Base-by-base conservation (phyloP, 2,888 invertebrate genomes). In the Chrysomela aeneicollis region DNA sequence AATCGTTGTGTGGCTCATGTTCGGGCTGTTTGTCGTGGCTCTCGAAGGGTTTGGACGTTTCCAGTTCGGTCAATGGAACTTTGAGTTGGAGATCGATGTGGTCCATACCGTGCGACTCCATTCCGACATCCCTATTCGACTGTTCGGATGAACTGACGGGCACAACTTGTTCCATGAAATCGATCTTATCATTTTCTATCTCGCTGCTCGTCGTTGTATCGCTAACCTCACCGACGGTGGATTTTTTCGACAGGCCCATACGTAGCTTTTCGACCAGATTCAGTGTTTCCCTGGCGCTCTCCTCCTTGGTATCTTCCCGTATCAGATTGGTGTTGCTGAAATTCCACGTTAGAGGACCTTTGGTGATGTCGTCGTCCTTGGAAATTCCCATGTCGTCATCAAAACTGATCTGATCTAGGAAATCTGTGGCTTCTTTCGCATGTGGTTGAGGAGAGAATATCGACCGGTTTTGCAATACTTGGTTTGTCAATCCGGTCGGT, bases 221-320 rank as follows among this genome's bases (percentile, higher is more conserved):
- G 51, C 82, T 82, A 2, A 77, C 74, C 54, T 82, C 82, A 55
- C 78, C 78, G 53, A 78, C 76, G 1, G 71, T 85, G 17, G 88
- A 87, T 80, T 90, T 91, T 77, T 91, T 90, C 32, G 86, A 87
- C 74, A 92, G 84, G 76, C 90, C 89, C 86, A 90, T 87, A 54
- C 94, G 86, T 17, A 95, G 83, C 77, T 95, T 93, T 77, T 94
- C 93, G 3, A 95, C 92, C 26, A 95, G 85, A 82, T 93, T 91
- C 66, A 92, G 84, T 0, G 95, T 95, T 79, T 93, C 94, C 68
- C 92, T 86, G 0, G 92, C 92, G 73, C 92, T 92, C 75, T 92
- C 92, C 79, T 94, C 94, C 77, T 92, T 92, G 1, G 91, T 89
- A 78, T 92, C 92, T 77, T 92, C 92, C 77, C 91, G 90, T 76